Conservation (phyloP, 2,113 vertebrate species). For the Channa argus region DNA sequence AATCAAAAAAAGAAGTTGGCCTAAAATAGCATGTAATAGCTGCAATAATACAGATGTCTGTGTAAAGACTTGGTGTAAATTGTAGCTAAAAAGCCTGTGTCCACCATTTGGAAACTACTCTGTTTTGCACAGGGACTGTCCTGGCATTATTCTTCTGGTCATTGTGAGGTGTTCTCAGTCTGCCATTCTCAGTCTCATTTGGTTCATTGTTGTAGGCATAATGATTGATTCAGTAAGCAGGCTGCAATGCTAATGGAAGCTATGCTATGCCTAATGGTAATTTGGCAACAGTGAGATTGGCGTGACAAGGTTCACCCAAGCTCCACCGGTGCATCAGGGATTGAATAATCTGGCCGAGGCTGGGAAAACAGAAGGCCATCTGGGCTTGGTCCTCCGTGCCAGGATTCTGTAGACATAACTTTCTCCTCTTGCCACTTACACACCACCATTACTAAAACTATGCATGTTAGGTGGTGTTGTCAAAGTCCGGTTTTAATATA, state of each 20-base stretch:
- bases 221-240: slow-evolving; percentile 34
- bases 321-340: slow-evolving; percentile 46
- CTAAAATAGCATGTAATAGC: neutral
- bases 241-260: slow-evolving; percentile 25
- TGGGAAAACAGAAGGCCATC: slow-evolving; percentile 64
- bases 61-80: neutral
- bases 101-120: neutral
- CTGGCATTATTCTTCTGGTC: slow-evolving; percentile 10
- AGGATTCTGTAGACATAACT: slow-evolving; percentile 33
- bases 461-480: slow-evolving; percentile 9
- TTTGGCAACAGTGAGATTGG: slow-evolving; percentile 47
- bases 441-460: slow-evolving; percentile 12
- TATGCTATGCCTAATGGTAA: slow-evolving; percentile 49
- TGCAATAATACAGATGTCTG: neutral
- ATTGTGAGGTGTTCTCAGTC: slow-evolving; percentile 17
- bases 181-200: slow-evolving; percentile 40
- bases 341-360: slow-evolving; percentile 56
- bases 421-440: slow-evolving; percentile 15
- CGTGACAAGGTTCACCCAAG: slow-evolving; percentile 35
- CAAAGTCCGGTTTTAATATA: neutral
- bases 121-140: neutral
- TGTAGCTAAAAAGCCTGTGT: slow-evolving; percentile 7
- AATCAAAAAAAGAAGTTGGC: neutral
- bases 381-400: slow-evolving; percentile 43
- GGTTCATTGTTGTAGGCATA: slow-evolving; percentile 4